Conservation (phyloP, 2,888 invertebrate genomes). For the Prostheceraeus crozeri region DNA sequence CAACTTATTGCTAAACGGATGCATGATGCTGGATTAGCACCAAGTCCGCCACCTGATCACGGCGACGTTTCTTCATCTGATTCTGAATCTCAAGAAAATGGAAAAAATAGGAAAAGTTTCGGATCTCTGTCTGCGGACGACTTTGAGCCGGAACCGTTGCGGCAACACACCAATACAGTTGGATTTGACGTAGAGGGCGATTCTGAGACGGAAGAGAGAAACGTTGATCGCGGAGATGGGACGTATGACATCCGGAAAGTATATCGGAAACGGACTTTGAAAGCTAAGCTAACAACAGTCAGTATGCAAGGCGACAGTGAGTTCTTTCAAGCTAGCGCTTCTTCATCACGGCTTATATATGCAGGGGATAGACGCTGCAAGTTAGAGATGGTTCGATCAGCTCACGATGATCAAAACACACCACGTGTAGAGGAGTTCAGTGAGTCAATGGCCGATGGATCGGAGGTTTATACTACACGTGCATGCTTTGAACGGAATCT, state of each 20-base stretch:
- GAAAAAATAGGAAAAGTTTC: no score
- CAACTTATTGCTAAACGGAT: no score
- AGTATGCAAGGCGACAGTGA: constrained; percentile 16
- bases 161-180: no score
- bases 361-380: neutral
- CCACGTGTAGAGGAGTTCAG: neutral
- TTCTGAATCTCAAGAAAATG: no score
- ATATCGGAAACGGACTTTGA: constrained; percentile 12
- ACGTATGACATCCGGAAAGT: no score
- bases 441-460: neutral
- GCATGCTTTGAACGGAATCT: constrained; percentile 3
- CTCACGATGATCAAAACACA: constrained; percentile 3
- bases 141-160: no score
- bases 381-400: neutral
- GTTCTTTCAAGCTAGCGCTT: constrained; percentile 1
- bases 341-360: neutral
- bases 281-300: neutral
- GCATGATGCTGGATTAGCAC: no score
- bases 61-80: no score
- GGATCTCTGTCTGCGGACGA: no score
- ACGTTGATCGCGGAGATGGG: neutral
- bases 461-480: constrained; percentile 8
- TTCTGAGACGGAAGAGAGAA: constrained; percentile 7
- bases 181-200: constrained; percentile 7
- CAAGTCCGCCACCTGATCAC: no score